Base-by-base conservation (phyloP, 1,140 invertebrate species). In the Kradibia gibbosae region DNA sequence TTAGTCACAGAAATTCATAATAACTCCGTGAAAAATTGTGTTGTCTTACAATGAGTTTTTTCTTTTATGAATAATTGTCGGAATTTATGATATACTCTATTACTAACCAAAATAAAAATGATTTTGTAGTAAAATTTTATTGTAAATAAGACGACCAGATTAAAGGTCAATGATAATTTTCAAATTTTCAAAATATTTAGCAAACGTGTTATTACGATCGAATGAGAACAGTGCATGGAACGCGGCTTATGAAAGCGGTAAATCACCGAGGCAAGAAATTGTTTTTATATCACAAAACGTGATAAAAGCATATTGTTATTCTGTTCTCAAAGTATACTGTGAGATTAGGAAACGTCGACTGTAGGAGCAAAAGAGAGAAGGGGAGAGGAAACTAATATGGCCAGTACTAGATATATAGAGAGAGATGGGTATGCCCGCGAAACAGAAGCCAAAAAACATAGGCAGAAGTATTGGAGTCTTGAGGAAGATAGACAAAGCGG, bases 271-370 rank as follows among this genome's bases (percentile, higher is more conserved):
- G 42, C 36, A 25, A 45, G 45, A 67, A 78, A 78, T 78, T 78
- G 62, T 67, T 78, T 77, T 65, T 77, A 62, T 53, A 65, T 76
- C 57, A 31, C 25, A 48, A 48, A 76, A 57, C 74, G 57, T 31
- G 42, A 76, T 76, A 65, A 60, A 76, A 76, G 17, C 60, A 75
- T 60, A 75, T 75, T 45, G 73, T 75, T 75, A 60, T 75, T 75
- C n/a, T 53, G 34, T 36, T 31, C 73, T 75, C 53, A 39, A 25
- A 39, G 73, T 76, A 31, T 76, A 76, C 62, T 28, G 11, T 28
- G 22, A 45, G 55, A 76, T 76, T 76, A 78, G 28, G 53, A 67
- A 65, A 45, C 20, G 22, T 1, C 13, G 31, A 20, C n/a, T 10
- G 20, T 5, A 7, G n/a, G n/a, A 57, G 4, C 11, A 57, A 39